Evolutionary conservation across 2,797 vertebrate genomes (phyloP).

Genomic region (Propithecus deckenii): DNA sequence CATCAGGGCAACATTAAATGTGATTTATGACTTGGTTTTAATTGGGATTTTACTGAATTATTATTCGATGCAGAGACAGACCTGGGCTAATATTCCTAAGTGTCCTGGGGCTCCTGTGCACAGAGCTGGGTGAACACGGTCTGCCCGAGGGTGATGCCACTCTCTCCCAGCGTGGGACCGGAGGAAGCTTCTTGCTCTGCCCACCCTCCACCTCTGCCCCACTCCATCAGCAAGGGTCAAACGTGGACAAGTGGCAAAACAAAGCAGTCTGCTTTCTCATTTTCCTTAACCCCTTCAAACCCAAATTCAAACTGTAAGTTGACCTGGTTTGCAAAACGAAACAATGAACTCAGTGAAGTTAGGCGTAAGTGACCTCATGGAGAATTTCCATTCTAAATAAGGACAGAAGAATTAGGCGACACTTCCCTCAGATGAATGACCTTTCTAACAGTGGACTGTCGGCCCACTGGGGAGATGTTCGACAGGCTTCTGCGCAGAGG

Average conservation of each 20-base stretch:
- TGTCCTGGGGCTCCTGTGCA: not conserved
- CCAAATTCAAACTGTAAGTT: not conserved
- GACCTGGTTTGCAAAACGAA: not conserved
- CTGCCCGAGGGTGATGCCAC: rapidly evolving
- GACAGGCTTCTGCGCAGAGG: not conserved
- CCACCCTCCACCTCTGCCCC: rapidly evolving
- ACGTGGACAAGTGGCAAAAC: not conserved
- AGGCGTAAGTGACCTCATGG: not conserved
- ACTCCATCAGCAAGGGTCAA: not conserved
- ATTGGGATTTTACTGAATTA: conserved; percentile 77
- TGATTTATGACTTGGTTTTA: conserved; percentile 79
- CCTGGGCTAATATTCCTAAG: not conserved
- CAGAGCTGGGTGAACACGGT: not conserved
- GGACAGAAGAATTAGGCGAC: not conserved
- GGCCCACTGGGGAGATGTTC: not conserved
- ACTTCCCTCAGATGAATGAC: not conserved
- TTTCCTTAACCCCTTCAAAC: conserved; percentile 5
- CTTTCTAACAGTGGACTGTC: not conserved
- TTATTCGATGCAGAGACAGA: conserved; percentile 46
- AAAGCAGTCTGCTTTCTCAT: not conserved
- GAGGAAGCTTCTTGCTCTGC: not conserved
- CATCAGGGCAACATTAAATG: conserved; percentile 62
- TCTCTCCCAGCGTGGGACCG: rapidly evolving
- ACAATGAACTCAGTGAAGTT: not conserved
- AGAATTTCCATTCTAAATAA: not conserved